These are phyloP conservation scores for Ianthella basta DNA, from an alignment of 37 sponge, comb jelly and placozoan species.

Conservation along the genomic window DNA sequence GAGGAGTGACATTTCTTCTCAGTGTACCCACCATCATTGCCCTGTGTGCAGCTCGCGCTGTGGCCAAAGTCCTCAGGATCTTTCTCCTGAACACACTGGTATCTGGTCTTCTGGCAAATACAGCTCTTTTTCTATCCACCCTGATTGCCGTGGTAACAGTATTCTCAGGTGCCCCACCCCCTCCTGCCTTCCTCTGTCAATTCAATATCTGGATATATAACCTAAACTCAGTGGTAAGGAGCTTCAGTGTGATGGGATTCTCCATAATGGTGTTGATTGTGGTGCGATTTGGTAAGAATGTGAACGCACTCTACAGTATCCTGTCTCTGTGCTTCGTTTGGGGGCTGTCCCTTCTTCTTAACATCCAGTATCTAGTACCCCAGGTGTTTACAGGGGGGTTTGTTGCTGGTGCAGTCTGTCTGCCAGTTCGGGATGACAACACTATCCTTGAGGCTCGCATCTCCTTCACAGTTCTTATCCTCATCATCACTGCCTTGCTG, in stretches of 20 bases:
- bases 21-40: constrained; percentile 1
- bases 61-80: neutral
- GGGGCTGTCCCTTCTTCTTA: no score
- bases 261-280: no score
- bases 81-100: neutral
- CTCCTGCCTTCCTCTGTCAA: neutral
- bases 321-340: no score
- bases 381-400: neutral
- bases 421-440: neutral
- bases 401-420: neutral
- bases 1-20: neutral
- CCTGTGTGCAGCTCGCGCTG: neutral
- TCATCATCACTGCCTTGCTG: neutral
- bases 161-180: neutral
- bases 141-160: neutral
- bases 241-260: no score
- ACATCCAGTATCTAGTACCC: neutral
- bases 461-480: neutral
- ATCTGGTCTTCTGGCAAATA: neutral
- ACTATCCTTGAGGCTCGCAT: neutral
- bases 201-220: neutral
- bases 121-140: neutral
- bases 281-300: no score
- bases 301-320: no score
- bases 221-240: no score